Evolutionary conservation across 2,113 vertebrate genomes (phyloP), one percentile per base, ranked within the genome.

Genomic region (Anoplopoma fimbria): DNA sequence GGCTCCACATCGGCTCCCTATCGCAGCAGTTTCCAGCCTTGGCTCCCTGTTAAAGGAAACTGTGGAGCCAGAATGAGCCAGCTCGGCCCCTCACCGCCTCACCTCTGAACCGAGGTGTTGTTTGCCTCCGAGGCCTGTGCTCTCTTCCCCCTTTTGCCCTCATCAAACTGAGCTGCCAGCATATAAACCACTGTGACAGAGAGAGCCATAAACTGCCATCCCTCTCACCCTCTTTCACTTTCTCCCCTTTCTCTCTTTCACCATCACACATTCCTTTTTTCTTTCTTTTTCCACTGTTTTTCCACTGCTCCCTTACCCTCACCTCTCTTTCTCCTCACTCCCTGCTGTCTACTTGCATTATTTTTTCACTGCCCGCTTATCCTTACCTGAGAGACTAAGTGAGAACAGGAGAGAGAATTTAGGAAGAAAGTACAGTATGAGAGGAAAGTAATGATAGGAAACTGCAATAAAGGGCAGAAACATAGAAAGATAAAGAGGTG

Each of bases 21-120:
- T 74, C 27, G 25, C 64, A 42, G 77, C 71, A 70, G 38, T 85
- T 88, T 85, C 61, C 60, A 72, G 69, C 34, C 49, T 68, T 65
- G 78, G 63, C 74, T 80, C 67, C 77, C 42, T 72, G 71, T 83
- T 80, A 73, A 84, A 83, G 78, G 64, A 85, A 84, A 67, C 67
- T 15, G 65, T 27, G 51, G 47, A 62, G 51, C 75, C 58, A 67
- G 61, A 73, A 79, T 64, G 68, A 83, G 64, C 74, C 63, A 49
- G 71, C 79, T 65, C 29, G 73, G 77, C 86, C 78, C 75, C 75
- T 71, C 69, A 51, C 42, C 23, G 61, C 69, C 58, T 93, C 79
- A 91, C 90, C 87, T 90, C 83, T 84, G 86, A 87, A 79, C 86
- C 23, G 12, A 89, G 84, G 80, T 82, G 84, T 81, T 90, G 75